A percentile compares a stretch with the other conserved stretches of the same genome.
These are phyloP conservation scores for Atethmia centrago DNA, from an alignment of 2,888 invertebrate genomes.

Conservation along the genomic window DNA sequence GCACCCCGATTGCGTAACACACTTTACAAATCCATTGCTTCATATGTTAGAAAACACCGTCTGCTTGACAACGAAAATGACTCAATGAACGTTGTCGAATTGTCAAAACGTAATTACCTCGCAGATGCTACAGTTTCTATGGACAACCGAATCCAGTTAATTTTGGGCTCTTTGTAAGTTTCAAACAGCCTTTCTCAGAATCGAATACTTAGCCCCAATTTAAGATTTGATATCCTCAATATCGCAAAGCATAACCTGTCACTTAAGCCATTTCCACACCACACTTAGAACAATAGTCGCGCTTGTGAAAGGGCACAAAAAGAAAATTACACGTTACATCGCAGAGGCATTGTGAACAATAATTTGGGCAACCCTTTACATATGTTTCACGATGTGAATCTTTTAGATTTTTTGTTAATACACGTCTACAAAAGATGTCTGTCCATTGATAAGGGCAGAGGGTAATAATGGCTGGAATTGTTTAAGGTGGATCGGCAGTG, in stretches of 20 bases:
- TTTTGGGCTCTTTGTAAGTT: neutral
- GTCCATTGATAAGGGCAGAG: conserved; percentile 50
- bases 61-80: too few relatives aligned
- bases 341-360: conserved; percentile 78
- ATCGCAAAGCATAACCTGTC: conserved; percentile 41
- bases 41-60: too few relatives aligned
- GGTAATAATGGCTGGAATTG: conserved; percentile 32
- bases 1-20: too few relatives aligned
- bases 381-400: conserved; percentile 63
- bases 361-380: conserved; percentile 84
- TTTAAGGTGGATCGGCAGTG: conserved; percentile 41
- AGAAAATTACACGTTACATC: conserved; percentile 82
- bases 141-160: neutral
- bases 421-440: conserved; percentile 61
- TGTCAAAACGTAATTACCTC: too few relatives aligned
- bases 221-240: conserved; percentile 30
- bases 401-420: conserved; percentile 57
- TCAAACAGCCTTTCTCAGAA: conserved; percentile 9
- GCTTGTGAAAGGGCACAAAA: conserved; percentile 78
- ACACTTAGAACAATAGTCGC: conserved; percentile 61
- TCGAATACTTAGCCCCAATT: conserved; percentile 21
- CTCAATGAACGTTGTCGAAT: too few relatives aligned
- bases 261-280: conserved; percentile 71
- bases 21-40: too few relatives aligned
- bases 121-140: neutral